A percentile compares a stretch with the other conserved stretches of the same genome.
Conservation (phyloP, 2,113 vertebrate genomes). For the Dromaius novaehollandiae region DNA sequence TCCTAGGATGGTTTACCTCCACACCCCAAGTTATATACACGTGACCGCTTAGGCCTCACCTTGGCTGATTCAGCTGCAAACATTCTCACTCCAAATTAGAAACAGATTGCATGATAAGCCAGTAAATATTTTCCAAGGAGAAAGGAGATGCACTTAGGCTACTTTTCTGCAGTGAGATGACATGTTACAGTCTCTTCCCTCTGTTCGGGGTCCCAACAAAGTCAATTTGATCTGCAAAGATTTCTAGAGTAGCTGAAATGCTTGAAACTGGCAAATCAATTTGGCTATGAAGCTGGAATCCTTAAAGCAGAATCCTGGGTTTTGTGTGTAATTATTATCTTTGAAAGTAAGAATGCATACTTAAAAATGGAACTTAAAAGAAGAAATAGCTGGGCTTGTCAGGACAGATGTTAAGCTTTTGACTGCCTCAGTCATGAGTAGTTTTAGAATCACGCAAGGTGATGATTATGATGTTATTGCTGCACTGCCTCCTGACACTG, state of each 20-base stretch:
- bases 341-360: not conserved
- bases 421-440: not conserved
- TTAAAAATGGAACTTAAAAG: not conserved
- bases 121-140: not conserved
- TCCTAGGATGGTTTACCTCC: not conserved
- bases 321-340: not conserved
- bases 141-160: not conserved
- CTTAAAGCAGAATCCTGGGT: constrained; percentile 31
- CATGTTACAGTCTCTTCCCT: not conserved
- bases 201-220: not conserved
- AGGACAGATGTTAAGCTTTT: not conserved
- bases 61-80: not conserved
- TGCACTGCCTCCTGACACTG: constrained; percentile 15
- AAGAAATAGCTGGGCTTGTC: not conserved
- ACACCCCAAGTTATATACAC: not conserved
- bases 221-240: not conserved
- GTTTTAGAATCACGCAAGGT: not conserved
- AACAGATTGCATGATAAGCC: not conserved
- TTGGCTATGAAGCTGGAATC: not conserved
- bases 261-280: not conserved
- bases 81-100: not conserved
- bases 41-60: not conserved
- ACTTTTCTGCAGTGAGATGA: not conserved
- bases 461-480: not conserved
- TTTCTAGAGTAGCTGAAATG: not conserved